Evolutionary conservation across 2,888 invertebrate species (phyloP), one percentile per base, ranked within the genome.

Genomic region (Dusona sp.): DNA sequence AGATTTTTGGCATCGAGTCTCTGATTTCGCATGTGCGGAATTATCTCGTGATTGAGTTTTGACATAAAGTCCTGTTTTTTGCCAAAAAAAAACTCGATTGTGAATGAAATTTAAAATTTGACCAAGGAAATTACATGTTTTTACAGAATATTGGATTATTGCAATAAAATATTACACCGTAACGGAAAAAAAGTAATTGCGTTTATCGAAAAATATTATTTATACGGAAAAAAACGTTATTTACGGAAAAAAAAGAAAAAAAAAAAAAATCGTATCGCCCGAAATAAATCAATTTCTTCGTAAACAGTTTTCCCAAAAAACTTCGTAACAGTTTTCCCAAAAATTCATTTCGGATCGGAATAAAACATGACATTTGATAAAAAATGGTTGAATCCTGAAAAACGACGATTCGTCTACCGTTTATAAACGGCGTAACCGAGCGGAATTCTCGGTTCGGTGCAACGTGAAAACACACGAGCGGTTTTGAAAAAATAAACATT

Each of bases 401-500:
- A 42, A 68, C 22, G 25, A 25, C 19, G 16, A 6, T 42, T 45
- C 16, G 22, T 45, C 13, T 25, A 25, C 19, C 61, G 48, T 70
- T 36, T 68, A 57, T 25, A 64, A 68, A 33, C 61, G 45, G 3
- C 38, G n/a, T 73, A 65, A 51, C 38, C 73, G 65, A 74, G 33
- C 45, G 22, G 57, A 42, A 36, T 61, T 74, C 57, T 74, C 73
- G 45, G 29, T n/a, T 22, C 22, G 16, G 68, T 68, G 68, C 68
- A 51, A 54, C 33, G 72, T 73, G 13, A 54, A 36, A 29, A 73
- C 57, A 80, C 42, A 54, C 64, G 67, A 83, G 36, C 45, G 16
- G 75, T 68, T 38, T 64, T 75, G 80, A 70, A 80, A 65, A 84
- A 80, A 84, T 84, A 80, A 80, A 84, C 72, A 77, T 36, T 42